Evolutionary conservation across 2,888 invertebrate genomes (phyloP).

Genomic region (Melinaea menophilus): DNA sequence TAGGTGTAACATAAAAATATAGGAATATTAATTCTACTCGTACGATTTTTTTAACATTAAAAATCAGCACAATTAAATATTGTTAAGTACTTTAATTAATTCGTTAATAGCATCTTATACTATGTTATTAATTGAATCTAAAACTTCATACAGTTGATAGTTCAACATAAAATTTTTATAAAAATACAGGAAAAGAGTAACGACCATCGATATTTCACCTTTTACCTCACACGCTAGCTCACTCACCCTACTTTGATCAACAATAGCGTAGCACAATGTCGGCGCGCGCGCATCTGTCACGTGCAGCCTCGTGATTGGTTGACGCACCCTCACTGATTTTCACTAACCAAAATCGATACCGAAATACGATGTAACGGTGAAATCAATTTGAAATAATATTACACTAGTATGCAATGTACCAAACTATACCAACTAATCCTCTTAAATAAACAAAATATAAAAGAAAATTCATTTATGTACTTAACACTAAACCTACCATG

Average conservation of each 20-base stretch:
- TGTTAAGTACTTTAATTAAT: too few species aligned
- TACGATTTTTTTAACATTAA: too few species aligned
- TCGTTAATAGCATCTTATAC: too few species aligned
- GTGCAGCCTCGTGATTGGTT: constrained; percentile 50
- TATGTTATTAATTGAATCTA: background rate
- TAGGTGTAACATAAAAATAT: too few species aligned
- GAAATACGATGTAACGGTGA: constrained; percentile 61
- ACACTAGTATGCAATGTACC: too few species aligned
- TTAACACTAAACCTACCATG: too few species aligned
- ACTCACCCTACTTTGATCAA: constrained; percentile 56
- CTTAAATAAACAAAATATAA: too few species aligned
- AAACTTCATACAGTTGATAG: background rate
- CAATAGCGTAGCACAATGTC: constrained; percentile 62
- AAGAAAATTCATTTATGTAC: too few species aligned
- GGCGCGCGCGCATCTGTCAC: constrained; percentile 68
- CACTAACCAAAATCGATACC: constrained; percentile 66
- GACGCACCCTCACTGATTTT: constrained; percentile 68
- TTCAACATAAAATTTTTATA: background rate
- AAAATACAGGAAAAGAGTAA: constrained; percentile 20
- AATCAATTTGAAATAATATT: constrained; percentile 26
- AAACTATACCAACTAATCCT: too few species aligned
- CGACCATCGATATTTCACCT: constrained; percentile 25
- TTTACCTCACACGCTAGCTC: constrained; percentile 55
- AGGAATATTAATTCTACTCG: too few species aligned
- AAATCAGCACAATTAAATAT: too few species aligned